Base-by-base conservation (phyloP, 1,140 invertebrate species). In the Rhagoletis zephyria region DNA sequence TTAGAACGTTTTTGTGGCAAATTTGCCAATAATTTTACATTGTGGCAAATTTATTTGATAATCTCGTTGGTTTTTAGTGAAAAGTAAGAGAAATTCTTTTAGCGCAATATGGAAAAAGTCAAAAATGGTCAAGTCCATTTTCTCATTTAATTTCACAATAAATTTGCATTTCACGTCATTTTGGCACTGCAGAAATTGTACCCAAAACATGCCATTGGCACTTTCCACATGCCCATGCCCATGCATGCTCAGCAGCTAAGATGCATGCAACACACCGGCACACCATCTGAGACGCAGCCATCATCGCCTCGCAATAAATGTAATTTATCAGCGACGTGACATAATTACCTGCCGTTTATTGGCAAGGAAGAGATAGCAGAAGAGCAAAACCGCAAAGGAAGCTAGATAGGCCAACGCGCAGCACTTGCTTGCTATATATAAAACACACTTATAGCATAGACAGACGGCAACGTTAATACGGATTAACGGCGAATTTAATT, bases 341-440 rank as follows among this genome's bases (percentile, higher is more conserved):
- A 92, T 92, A 92, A 92, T 92, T 92, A 92, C 91, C 91, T 92
- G 91, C 91, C 91, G 91, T 91, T 92, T 92, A 90, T 90, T 90
- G 90, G 74, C 30, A 30, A 30, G 30, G 30, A 30, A 30, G 30
- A 30, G 30, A 30, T 30, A 30, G 30, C 30, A 30, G 70, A n/a
- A 3, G 70, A 74, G 61, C n/a, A 63, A 14, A 30, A 48, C 74
- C n/a, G 74, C 7, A 48, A 40, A 5, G 40, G 51, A 10, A 48
- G 48, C 5, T 1, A n/a, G 56, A 81, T n/a, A 81, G n/a, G 48
- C 74, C 74, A 81, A n/a, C 74, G 74, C 74, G 9, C n/a, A 81
- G 16, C 74, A 81, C 48, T 81, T 81, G 74, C 74, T 59, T 81
- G 74, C 74, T 16, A 30, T 30, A 30, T 30, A 30, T 48, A 74